Evolutionary conservation across 2,797 vertebrate genomes (phyloP).

Genomic region (Vireo griseus): DNA sequence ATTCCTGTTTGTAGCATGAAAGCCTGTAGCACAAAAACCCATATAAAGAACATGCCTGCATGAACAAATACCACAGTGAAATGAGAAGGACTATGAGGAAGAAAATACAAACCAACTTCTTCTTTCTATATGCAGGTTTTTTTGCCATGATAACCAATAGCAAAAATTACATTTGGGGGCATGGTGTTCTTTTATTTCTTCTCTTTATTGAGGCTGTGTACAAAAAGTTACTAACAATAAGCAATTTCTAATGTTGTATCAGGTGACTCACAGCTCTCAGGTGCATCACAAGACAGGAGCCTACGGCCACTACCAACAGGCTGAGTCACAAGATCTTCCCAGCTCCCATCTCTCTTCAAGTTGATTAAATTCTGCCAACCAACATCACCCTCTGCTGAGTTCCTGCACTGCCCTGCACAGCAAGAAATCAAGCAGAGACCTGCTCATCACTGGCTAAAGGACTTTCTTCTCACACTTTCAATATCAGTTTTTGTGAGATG

Average conservation of each 20-base stretch:
- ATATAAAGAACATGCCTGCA: neutral
- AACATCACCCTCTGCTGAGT: neutral
- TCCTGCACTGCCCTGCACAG: accelerated
- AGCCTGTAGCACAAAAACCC: neutral
- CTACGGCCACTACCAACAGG: neutral
- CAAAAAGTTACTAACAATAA: neutral
- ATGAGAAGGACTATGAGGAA: neutral
- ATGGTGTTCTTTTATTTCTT: neutral
- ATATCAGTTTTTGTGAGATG: neutral
- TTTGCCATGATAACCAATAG: neutral
- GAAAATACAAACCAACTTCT: neutral
- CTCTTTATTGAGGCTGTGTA: neutral
- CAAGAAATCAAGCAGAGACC: neutral
- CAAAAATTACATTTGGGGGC: neutral
- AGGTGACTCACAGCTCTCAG: neutral
- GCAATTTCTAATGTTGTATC: neutral
- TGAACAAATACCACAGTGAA: neutral
- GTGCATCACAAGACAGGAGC: neutral
- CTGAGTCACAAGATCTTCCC: neutral
- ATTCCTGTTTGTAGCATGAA: neutral
- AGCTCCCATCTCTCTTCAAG: neutral
- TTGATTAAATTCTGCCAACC: accelerated
- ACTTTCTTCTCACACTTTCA: neutral
- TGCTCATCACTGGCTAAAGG: neutral
- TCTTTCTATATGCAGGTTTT: neutral